Base-by-base conservation (phyloP, 2,113 vertebrate species). In the Scytalopus superciliaris region DNA sequence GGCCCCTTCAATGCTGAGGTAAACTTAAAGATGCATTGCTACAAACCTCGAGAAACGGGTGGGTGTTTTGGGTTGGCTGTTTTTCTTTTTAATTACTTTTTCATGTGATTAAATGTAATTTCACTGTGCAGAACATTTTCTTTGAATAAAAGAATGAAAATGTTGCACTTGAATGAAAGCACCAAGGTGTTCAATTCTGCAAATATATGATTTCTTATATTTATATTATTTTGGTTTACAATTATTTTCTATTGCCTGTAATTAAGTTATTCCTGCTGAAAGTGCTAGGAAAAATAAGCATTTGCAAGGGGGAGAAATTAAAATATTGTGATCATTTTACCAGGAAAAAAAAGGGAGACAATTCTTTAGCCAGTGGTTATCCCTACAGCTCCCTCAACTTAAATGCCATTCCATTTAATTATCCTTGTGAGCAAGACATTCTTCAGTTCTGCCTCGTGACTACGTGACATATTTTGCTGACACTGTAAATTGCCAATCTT, bases 11-110 rank as follows among this genome's bases (percentile, higher is more conserved):
- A 47, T 18, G 37, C 75, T 55, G 78, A 96, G 66, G 83, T 87
- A 90, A 95, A 96, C 52, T 87, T 96, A 80, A 93, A 97, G 95
- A 95, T 69, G 40, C 68, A 92, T 79, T 68, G 60, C 90, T 80
- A 74, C 78, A 96, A 97, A 92, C 40, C 33, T 72, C 42, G 73
- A 91, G 79, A 78, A 96, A 82, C 56, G 1, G 64, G 50, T 2
- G 6, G 17, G 7, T n/a, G 19, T 33, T 72, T 78, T 15, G 19
- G 25, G 10, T n/a, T 42, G 42, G 11, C 23, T 83, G 12, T 66
- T 77, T 63, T 92, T 12, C 79, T 72, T 72, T 72, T 83, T 2
- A 76, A 56, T 44, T 86, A 68, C 8, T 74, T 62, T 30, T 81
- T 74, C 47, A 76, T 70, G 25, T 70, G 90, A 90, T 23, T 70